Evolutionary conservation across 2,797 vertebrate species (phyloP).

Genomic region (Tenualosa ilisha): DNA sequence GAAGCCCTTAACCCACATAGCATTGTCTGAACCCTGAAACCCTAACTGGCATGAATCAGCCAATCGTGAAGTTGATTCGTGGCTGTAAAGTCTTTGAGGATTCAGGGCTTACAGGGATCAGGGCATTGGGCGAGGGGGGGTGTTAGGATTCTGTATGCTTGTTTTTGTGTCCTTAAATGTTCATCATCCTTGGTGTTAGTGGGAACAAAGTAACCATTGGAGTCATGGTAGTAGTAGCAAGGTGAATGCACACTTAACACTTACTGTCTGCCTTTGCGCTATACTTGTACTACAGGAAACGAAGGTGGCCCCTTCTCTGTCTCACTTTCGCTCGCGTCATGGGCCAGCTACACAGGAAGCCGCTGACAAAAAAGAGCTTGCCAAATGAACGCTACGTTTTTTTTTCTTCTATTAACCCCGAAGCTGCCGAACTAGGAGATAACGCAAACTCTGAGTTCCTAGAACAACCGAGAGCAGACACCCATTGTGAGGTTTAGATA

Average conservation of each 20-base stretch:
- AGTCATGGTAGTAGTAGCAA: not conserved
- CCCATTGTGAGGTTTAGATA: not conserved
- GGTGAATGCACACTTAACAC: not conserved
- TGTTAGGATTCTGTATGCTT: not conserved
- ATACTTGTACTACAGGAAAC: not conserved
- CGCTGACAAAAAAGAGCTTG: constrained; percentile 8
- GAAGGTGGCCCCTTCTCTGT: constrained; percentile 10
- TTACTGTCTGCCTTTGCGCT: not conserved
- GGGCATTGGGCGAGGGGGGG: too few relatives aligned
- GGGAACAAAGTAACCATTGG: not conserved
- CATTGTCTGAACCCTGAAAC: too few relatives aligned
- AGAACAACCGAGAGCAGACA: not conserved
- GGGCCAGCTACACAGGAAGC: not conserved
- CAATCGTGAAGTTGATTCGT: too few relatives aligned
- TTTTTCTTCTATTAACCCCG: not conserved
- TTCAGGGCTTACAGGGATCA: too few relatives aligned
- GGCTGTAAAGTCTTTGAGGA: too few relatives aligned
- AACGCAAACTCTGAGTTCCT: not conserved
- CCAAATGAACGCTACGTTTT: not conserved
- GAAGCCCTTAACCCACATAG: too few relatives aligned
- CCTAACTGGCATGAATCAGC: too few relatives aligned
- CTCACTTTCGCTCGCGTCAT: constrained; percentile 22
- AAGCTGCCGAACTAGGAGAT: not conserved
- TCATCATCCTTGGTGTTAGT: not conserved
- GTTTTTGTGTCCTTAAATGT: not conserved